Evolutionary conservation across 1,140 invertebrate genomes (phyloP), one percentile per base, ranked within the genome.

Genomic region (Solenopsis invicta): DNA sequence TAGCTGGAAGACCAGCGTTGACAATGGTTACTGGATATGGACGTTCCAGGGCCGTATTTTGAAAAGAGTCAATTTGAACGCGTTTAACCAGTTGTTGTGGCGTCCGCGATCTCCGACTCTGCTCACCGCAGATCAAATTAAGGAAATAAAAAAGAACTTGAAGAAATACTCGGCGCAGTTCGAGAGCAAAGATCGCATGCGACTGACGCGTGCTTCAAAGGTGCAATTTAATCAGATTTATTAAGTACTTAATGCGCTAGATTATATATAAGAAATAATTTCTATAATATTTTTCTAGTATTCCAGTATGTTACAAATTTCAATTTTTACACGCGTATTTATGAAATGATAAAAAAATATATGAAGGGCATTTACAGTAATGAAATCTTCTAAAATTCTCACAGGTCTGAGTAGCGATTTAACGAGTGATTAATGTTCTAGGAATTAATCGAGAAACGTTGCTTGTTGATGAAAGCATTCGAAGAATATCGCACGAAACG

Each of bases 121-220:
- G 9, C 96, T 99, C 0, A 95, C 97, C 1, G 96, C 97, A 62
- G 97, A 97, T 59, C 97, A 98, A 92, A 97, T 98, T 81, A 98
- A 99, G 96, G 98, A 99, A 64, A 99, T 99, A 86, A 99, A 99
- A 95, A 99, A 99, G 96, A 99, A 99, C 94, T 96, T 99, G 92
- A 99, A 99, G 96, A 99, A 99, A 93, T 99, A 99, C 96, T 98
- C 98, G 80, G 97, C 98, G 6, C 97, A 98, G 95, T 99, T 99
- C 95, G 99, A 99, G 93, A 97, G 97, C 91, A 99, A 99, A 95
- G 99, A 99, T 96, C 97, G 98, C 77, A 97, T 99, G 96, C 96
- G 98, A 71, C 96, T 98, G 93, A 98, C 98, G 64, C 98, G 99
- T 91, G 99, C 99, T 54, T 99, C 99, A 64, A 99, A 99, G 96